Base-by-base conservation (phyloP, 37 sponge, comb jelly and placozoan genomes). In the Beroe ovata region DNA sequence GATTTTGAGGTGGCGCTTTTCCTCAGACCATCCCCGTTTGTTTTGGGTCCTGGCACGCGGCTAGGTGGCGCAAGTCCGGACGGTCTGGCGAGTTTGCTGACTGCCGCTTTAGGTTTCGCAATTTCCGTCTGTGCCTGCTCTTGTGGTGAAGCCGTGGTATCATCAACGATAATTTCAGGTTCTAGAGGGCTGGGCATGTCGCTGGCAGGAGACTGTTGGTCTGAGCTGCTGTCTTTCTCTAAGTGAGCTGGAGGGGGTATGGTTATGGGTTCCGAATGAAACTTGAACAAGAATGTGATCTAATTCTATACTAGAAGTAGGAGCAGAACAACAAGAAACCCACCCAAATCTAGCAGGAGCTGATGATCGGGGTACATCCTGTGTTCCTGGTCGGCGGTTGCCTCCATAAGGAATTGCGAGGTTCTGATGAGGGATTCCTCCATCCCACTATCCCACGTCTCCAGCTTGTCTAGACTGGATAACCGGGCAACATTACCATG, bases 371-470 rank as follows among this genome's bases (percentile, higher is more conserved):
- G 69, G 36, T 29, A 66, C 69, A 66, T 66, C 16, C 69, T 66
- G 16, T 66, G 35, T 18, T 66, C 69, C 2, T 66, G 69, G 25
- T 66, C 69, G 8, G 29, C 35, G 8, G 69, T 66, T 1, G 69
- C 69, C 30, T 66, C 69, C 33, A 21, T 37, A 16, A 77, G 28
- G 84, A 42, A 32, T 54, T 77, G 19, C 8, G 41, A 40, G 23
- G 84, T 42, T 20, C 84, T 77, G 54, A 42, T 1, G 47, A 77
- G 54, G 8, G 47, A 40, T 26, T 77, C 84, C 23, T 77, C 84
- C 54, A 77, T 8, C 54, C 84, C 84, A 40, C 84, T 77, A 26
- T 77, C 54, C 84, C 84, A 77, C 29, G 84, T 77, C 47, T 77
- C 84, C 28, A 77, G 47, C 28, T 77, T 77, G 33, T 77, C 84